Conservation (phyloP, 1,140 invertebrate genomes). For the Bombus fervidus region DNA sequence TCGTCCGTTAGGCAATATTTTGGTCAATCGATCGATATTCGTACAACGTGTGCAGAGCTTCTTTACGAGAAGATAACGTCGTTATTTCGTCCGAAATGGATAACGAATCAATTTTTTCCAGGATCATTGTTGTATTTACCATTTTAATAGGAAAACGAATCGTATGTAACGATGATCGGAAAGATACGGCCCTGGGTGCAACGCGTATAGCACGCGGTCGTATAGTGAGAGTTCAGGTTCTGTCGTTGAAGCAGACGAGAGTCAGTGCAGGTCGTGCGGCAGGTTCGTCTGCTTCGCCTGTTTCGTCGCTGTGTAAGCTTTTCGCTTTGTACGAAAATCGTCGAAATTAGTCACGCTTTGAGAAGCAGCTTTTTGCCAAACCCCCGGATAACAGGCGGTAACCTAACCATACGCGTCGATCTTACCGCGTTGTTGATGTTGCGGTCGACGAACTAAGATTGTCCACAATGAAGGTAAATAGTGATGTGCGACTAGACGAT, state of each 20-base stretch:
- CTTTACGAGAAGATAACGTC: not conserved
- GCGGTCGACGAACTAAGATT: not conserved
- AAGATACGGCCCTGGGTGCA: conserved; percentile 17
- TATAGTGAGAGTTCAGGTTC: conserved; percentile 42
- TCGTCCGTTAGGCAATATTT: no score
- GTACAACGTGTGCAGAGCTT: not conserved
- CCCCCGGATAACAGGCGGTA: not conserved
- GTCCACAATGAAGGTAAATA: conserved; percentile 6
- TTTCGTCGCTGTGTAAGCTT: conserved; percentile 17
- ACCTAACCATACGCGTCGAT: not conserved
- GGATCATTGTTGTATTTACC: no score
- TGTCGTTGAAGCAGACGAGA: conserved; percentile 28
- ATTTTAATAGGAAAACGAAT: not conserved
- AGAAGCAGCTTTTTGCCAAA: not conserved
- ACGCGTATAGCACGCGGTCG: conserved; percentile 42
- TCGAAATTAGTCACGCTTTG: not conserved
- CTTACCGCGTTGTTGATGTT: not conserved
- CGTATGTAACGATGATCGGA: not conserved
- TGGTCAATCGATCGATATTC: not conserved
- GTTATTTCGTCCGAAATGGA: no score
- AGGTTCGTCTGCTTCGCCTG: conserved; percentile 40
- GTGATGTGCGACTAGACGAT: conserved; percentile 4
- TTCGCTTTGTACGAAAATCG: not conserved
- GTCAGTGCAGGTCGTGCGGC: conserved; percentile 41
- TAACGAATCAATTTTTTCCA: no score